Conservation (phyloP, 2,888 invertebrate genomes). For the Dryobotodes eremita region DNA sequence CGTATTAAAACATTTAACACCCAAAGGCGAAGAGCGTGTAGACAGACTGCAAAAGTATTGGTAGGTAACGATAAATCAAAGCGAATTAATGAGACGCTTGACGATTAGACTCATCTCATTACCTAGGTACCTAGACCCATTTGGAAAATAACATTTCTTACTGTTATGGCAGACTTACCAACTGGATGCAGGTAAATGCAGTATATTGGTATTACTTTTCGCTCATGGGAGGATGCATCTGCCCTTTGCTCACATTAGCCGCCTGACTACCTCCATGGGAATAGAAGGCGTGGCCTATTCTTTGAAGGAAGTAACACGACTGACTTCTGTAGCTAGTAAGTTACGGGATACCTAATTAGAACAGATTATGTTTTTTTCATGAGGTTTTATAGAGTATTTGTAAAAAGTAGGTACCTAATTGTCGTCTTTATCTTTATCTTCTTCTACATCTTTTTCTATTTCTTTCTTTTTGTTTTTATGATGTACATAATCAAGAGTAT, state of each 20-base stretch:
- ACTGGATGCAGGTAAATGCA: slow-evolving; percentile 8
- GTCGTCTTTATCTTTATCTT: not conserved
- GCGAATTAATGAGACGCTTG: not conserved
- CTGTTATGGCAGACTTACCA: not conserved
- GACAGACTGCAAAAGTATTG: not conserved
- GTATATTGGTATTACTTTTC: not conserved
- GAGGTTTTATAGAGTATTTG: not conserved
- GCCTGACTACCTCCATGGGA: slow-evolving; percentile 56
- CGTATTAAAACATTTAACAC: not conserved
- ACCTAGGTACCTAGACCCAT: too few species aligned
- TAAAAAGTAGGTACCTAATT: too few species aligned
- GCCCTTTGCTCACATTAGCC: slow-evolving; percentile 50
- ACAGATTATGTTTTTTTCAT: not conserved
- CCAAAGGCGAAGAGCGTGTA: not conserved
- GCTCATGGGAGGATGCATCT: slow-evolving; percentile 52
- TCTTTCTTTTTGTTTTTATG: too few species aligned
- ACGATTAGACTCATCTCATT: not conserved
- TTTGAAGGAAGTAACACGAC: slow-evolving; percentile 20
- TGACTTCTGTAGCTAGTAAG: slow-evolving; percentile 6
- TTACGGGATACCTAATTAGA: not conserved
- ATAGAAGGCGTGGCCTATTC: slow-evolving; percentile 53
- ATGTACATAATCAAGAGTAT: too few species aligned
- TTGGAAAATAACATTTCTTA: not conserved
- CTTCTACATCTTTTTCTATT: too few species aligned
- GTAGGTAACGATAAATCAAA: not conserved